phyloP scores from a whole-genome alignment of 2,113 vertebrate genomes.

The Oncorhynchus nerka region DNA sequence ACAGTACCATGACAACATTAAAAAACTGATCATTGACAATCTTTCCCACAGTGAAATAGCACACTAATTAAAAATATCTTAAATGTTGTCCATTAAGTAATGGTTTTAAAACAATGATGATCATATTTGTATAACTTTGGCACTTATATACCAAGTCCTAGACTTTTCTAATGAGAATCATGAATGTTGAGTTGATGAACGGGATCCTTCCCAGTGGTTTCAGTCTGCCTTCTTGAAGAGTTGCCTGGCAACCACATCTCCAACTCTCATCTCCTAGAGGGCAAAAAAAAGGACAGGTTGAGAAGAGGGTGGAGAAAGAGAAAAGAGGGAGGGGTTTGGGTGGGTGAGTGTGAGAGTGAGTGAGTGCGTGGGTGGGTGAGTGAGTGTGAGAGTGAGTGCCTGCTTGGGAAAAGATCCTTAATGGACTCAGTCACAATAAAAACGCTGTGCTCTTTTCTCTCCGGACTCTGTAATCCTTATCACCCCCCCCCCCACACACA shows the following conservation, averaged over 20 bases:
- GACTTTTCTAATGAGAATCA: conserved; percentile 15
- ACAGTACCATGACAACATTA: background rate
- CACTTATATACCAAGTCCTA: conserved; percentile 1
- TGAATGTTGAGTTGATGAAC: background rate
- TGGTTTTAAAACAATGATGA: background rate
- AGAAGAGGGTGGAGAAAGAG: conserved; percentile 1
- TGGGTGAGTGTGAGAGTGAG: conserved; percentile 6
- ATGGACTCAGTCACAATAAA: conserved; percentile 16
- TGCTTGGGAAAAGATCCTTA: background rate
- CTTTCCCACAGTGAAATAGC: conserved; percentile 12
- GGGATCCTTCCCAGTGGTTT: conserved; percentile 20
- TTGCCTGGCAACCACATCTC: conserved; percentile 81
- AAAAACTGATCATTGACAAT: background rate
- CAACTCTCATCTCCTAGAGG: conserved; percentile 84
- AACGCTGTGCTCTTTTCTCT: conserved; percentile 18
- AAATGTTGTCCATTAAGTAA: background rate
- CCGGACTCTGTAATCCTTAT: conserved; percentile 17
- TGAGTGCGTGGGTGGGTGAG: background rate
- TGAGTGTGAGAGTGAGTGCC: background rate
- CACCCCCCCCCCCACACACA: background rate
- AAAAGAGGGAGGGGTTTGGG: background rate
- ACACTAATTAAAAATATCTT: background rate
- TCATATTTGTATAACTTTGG: conserved; percentile 27
- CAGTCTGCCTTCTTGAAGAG: conserved; percentile 85
- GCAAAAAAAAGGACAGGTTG: conserved; percentile 19